Evolutionary conservation across 2,888 invertebrate species (phyloP), one percentile per base, ranked within the genome.

Genomic region (Brenthis ino): DNA sequence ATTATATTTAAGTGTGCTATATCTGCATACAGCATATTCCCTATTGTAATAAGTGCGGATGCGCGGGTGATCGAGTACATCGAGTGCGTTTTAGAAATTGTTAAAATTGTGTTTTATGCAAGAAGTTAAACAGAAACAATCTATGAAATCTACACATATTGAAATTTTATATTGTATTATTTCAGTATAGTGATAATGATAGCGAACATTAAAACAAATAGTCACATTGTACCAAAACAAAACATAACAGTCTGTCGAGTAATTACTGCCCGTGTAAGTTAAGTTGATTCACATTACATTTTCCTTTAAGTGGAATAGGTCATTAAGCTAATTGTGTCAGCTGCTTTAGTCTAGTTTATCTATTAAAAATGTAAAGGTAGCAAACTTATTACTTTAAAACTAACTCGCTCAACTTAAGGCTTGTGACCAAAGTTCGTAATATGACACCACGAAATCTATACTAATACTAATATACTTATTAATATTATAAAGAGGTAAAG

Each of bases 281-380:
- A 81, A 84, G 81, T 84, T 80, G 79, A 77, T 80, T 81, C 76
- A 79, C 83, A 83, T 83, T 82, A 81, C 72, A 76, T 71, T 75
- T 72, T 65, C 67, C 74, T 79, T 75, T 72, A 75, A 79, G 79
- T 79, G 72, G 74, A 73, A 74, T 77, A 73, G 75, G 81, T 83
- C 80, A 81, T 83, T 82, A 79, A 70, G 71, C 70, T 79, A 82
- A 83, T 83, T 82, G 77, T 79, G 71, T 72, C 70, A 70, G 70
- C 64, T 72, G 71, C 72, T 54, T n/a, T 66, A 61, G 57, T 51
- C 48, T 50, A 64, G 60, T 70, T 72, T 68, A 64, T 70, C 65
- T 73, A 75, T 73, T 70, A 70, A 73, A 73, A 72, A 71, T 74
- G 72, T 67, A 74, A 33, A 75, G 72, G 70, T 64, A 50, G 55